Evolutionary conservation across 1,140 invertebrate species (phyloP).

Genomic region (Ceratosolen fusciceps): DNA sequence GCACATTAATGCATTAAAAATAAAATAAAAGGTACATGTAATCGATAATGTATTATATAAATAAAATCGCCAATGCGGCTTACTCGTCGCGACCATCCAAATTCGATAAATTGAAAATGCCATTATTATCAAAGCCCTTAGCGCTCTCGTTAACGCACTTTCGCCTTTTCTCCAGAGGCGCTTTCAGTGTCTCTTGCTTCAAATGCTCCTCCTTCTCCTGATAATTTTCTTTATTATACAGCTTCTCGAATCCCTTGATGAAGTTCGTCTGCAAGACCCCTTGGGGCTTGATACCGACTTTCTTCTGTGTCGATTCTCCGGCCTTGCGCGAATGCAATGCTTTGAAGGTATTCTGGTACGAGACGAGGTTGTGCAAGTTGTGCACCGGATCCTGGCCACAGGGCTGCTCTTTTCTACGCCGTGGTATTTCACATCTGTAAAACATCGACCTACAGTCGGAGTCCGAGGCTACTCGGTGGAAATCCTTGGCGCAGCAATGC

Average conservation of each 20-base stretch:
- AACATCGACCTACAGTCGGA: neutral
- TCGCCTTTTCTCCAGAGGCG: conserved; percentile 51
- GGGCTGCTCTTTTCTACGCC: neutral
- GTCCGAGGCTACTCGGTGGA: conserved; percentile 21
- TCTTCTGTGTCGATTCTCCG: neutral
- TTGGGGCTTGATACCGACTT: neutral
- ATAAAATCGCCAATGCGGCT: neutral
- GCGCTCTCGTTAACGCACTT: conserved; percentile 14
- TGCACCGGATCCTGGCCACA: neutral
- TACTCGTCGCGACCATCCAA: neutral
- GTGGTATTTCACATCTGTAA: neutral
- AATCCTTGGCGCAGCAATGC: neutral
- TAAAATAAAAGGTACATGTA: too few relatives aligned
- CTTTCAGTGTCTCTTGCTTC: conserved; percentile 45
- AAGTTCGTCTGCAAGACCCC: neutral
- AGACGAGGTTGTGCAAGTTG: neutral
- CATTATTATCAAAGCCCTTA: neutral
- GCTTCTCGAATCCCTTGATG: neutral
- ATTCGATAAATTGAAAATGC: neutral
- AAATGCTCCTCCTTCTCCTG: too few relatives aligned
- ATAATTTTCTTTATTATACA: neutral
- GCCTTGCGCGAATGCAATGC: neutral
- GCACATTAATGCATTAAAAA: too few relatives aligned
- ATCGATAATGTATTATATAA: too few relatives aligned
- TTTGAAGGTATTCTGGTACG: neutral